Evolutionary conservation across 2,888 invertebrate genomes (phyloP).

Genomic region (Eupsilia transversa): DNA sequence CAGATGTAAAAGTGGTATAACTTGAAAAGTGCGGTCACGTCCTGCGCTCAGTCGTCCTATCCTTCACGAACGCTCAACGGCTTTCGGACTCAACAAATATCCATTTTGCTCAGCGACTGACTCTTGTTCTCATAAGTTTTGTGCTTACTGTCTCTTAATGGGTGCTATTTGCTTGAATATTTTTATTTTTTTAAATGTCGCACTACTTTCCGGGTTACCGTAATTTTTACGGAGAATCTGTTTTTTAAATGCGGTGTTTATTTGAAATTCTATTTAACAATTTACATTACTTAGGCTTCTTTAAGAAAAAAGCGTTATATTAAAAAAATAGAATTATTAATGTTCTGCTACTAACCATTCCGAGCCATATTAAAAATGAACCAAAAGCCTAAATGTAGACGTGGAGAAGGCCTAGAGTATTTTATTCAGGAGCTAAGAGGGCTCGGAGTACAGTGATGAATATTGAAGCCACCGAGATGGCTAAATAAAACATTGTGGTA

Average conservation of each 20-base stretch:
- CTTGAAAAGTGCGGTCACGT: conserved; percentile 76
- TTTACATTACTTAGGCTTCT: neutral
- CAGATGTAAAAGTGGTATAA: conserved; percentile 61
- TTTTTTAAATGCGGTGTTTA: conserved; percentile 28
- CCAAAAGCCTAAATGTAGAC: conserved; percentile 53
- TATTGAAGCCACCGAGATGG: conserved; percentile 78
- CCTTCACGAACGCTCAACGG: conserved; percentile 63
- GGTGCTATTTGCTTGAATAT: conserved; percentile 59
- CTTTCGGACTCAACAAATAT: conserved; percentile 76
- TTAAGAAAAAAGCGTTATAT: neutral
- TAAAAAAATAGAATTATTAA: neutral
- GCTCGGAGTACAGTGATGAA: conserved; percentile 77
- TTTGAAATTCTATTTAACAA: conserved; percentile 13
- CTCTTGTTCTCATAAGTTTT: conserved; percentile 68
- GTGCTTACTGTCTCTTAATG: conserved; percentile 64
- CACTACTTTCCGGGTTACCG: conserved; percentile 38
- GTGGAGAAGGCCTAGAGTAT: conserved; percentile 64
- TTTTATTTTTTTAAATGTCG: conserved; percentile 47
- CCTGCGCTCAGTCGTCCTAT: conserved; percentile 56
- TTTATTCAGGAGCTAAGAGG: conserved; percentile 76
- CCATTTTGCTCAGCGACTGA: conserved; percentile 73
- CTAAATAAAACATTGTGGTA: conserved; percentile 84
- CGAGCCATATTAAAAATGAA: conserved; percentile 43
- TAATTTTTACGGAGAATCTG: conserved; percentile 36
- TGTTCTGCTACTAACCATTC: conserved; percentile 1